Evolutionary conservation across 23 tunicate genomes (phyloP).

Genomic region (Halocynthia aurantium): DNA sequence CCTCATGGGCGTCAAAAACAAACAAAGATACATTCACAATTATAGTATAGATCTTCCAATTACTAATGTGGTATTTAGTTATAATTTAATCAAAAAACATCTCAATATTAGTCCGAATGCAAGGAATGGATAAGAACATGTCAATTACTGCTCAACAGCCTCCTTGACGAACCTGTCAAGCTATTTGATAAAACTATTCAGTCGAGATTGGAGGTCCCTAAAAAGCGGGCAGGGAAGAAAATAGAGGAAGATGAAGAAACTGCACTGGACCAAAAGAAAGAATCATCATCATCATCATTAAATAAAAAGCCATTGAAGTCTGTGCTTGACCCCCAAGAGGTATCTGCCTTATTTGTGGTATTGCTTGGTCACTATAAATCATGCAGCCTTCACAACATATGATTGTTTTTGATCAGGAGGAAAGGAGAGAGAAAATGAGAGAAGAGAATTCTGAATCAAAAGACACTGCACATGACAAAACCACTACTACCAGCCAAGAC

Average conservation of each 20-base stretch:
- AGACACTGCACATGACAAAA: not conserved
- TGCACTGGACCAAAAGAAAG: not conserved
- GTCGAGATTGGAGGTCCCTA: constrained; percentile 9
- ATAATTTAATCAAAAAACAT: not conserved
- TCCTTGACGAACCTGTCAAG: constrained; percentile 1
- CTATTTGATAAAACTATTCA: constrained; percentile 15
- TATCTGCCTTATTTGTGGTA: not conserved
- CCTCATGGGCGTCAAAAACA: no score
- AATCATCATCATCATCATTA: no score
- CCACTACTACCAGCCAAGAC: no score
- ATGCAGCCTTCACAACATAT: no score
- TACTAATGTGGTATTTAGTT: no score
- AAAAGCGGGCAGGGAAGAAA: constrained; percentile 6
- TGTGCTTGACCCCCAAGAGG: not conserved
- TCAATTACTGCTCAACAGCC: constrained; percentile 32
- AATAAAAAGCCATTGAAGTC: not conserved
- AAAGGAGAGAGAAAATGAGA: not conserved
- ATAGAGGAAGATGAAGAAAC: constrained; percentile 3
- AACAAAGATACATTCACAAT: no score
- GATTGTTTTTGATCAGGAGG: not conserved
- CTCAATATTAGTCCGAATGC: constrained; percentile 13
- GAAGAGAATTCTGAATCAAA: constrained; percentile 3
- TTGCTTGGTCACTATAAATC: not conserved
- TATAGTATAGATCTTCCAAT: no score
- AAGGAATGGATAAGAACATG: constrained; percentile 68